A percentile compares a stretch with the other conserved stretches of the same genome.
phyloP scores from a whole-genome alignment of 2,113 vertebrate genomes.

The Otus sunia region DNA sequence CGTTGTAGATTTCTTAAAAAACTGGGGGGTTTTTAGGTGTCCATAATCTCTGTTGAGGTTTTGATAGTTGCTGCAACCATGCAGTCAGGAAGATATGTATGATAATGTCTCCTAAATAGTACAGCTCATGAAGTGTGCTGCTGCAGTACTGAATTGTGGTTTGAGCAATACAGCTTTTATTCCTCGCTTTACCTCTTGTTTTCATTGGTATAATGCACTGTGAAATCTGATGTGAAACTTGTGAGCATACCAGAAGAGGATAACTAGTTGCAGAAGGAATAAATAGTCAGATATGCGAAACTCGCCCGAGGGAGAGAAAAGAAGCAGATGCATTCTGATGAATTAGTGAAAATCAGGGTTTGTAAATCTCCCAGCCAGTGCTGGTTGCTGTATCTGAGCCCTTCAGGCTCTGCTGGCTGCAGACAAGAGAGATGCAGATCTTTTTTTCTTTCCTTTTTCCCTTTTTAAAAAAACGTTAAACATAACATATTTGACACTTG shows the following conservation, averaged over 20 bases:
- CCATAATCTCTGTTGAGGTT: not conserved
- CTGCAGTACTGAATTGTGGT: not conserved
- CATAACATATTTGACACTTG: not conserved
- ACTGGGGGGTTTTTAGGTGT: accelerated
- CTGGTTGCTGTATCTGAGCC: not conserved
- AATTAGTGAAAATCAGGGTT: not conserved
- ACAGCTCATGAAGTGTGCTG: not conserved
- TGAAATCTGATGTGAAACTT: not conserved
- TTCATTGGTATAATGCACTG: not conserved
- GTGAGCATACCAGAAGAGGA: not conserved
- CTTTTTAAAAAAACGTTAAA: not conserved
- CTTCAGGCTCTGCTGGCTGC: not conserved
- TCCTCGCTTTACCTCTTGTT: not conserved
- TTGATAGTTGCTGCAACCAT: not conserved
- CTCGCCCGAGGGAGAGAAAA: not conserved
- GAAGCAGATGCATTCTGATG: not conserved
- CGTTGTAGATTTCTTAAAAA: not conserved
- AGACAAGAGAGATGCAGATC: not conserved
- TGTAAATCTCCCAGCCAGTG: not conserved
- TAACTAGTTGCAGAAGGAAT: not conserved
- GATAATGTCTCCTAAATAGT: not conserved
- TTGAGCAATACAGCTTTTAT: not conserved
- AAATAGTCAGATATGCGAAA: not conserved
- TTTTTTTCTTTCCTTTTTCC: not conserved
- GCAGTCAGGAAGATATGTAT: not conserved